A percentile compares a stretch with the other conserved stretches of the same genome.
Conservation (phyloP, 2,888 invertebrate genomes). For the Cephus nigrinus region DNA sequence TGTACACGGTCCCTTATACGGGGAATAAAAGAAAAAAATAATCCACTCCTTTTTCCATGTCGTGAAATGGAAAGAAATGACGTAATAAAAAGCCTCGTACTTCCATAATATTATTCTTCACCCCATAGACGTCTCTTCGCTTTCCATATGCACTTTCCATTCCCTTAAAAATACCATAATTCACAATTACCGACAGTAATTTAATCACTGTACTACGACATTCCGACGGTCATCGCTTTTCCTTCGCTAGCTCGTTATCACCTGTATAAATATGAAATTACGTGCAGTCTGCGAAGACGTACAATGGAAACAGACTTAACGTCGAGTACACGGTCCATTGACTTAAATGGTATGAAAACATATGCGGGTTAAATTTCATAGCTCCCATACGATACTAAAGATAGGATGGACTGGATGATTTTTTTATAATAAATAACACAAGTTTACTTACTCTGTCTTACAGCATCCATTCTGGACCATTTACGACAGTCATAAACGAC, state of each 20-base stretch:
- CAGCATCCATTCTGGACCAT: constrained; percentile 13
- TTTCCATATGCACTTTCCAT: background rate
- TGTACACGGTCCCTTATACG: background rate
- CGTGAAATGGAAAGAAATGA: background rate
- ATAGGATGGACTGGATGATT: background rate
- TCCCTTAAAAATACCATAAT: constrained; percentile 14
- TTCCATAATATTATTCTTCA: constrained; percentile 6
- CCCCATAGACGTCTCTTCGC: background rate
- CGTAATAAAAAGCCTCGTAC: constrained; percentile 11
- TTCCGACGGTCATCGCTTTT: constrained; percentile 19
- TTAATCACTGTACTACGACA: constrained; percentile 28
- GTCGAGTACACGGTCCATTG: background rate
- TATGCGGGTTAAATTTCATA: background rate
- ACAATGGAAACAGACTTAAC: background rate
- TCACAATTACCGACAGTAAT: constrained; percentile 32
- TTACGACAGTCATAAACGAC: constrained; percentile 38
- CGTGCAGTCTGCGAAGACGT: background rate
- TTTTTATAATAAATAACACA: background rate
- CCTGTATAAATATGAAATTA: constrained; percentile 22
- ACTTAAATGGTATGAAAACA: background rate
- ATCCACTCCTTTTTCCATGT: background rate
- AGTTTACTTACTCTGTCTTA: background rate
- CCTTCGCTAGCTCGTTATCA: constrained; percentile 19
- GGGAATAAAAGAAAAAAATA: background rate
- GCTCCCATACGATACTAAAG: background rate